Conservation (phyloP, 2,888 invertebrate species). For the Andrena minutula region DNA sequence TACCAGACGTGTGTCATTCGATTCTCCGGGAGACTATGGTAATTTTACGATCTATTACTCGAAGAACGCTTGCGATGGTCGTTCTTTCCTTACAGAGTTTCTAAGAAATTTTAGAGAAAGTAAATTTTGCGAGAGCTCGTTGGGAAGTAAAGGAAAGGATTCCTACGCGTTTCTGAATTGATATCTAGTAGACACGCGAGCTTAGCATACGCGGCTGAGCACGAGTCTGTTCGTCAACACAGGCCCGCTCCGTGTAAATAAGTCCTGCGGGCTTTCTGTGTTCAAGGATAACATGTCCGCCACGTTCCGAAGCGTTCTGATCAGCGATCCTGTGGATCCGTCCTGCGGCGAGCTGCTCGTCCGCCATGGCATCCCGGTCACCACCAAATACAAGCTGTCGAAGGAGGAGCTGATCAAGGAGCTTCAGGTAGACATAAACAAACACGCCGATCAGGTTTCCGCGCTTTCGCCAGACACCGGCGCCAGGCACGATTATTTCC, state of each 20-base stretch:
- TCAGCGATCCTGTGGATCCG: conserved; percentile 96
- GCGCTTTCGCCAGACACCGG: too few species aligned
- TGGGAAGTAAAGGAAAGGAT: background rate
- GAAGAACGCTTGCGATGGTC: background rate
- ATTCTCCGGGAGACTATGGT: background rate
- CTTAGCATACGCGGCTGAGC: background rate
- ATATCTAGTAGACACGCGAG: background rate
- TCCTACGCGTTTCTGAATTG: background rate
- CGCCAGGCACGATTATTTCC: too few species aligned
- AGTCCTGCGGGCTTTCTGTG: conserved; percentile 40
- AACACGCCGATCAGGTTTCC: background rate
- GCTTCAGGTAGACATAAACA: conserved; percentile 89
- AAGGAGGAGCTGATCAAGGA: conserved; percentile 93
- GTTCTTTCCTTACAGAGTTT: too few species aligned
- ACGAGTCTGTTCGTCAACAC: background rate
- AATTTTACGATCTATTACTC: background rate
- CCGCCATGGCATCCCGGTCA: conserved; percentile 92
- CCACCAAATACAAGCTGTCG: conserved; percentile 91
- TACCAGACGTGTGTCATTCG: background rate
- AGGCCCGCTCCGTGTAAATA: conserved; percentile 27
- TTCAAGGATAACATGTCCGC: conserved; percentile 79
- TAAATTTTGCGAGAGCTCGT: too few species aligned
- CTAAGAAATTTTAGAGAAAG: too few species aligned
- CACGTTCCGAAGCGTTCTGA: conserved; percentile 91
- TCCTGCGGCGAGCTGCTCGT: conserved; percentile 93